phyloP scores from a whole-genome alignment of 2,888 invertebrate species.

The Aphidoletes aphidimyza region DNA sequence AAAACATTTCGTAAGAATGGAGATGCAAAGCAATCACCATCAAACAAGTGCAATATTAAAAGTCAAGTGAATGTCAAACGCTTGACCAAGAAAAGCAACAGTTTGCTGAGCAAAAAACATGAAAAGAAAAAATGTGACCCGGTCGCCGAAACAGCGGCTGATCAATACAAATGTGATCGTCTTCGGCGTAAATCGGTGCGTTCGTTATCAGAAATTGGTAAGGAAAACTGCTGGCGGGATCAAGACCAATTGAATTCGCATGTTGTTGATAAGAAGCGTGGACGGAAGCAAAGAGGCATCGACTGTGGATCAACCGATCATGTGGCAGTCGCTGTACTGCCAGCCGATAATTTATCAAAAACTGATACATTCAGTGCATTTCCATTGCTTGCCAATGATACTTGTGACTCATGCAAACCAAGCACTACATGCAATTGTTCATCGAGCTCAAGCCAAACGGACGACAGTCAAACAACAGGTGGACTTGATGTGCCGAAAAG shows the following conservation, averaged over 20 bases:
- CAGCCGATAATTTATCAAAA: not conserved
- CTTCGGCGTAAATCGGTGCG: slow-evolving; percentile 56
- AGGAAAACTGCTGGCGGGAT: slow-evolving; percentile 60
- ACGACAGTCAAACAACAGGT: slow-evolving; percentile 23
- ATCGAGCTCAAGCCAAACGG: slow-evolving; percentile 2
- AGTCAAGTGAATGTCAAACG: slow-evolving; percentile 58
- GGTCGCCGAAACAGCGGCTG: not conserved
- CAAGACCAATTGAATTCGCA: slow-evolving; percentile 58
- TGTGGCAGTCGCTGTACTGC: not conserved
- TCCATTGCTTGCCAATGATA: not conserved
- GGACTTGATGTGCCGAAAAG: slow-evolving; percentile 54
- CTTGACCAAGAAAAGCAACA: slow-evolving; percentile 52
- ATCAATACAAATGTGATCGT: slow-evolving; percentile 55
- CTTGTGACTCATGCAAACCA: slow-evolving; percentile 32
- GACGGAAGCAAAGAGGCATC: not conserved
- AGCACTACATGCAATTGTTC: slow-evolving; percentile 22
- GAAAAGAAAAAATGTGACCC: not conserved
- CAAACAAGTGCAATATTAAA: slow-evolving; percentile 58
- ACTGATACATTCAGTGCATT: slow-evolving; percentile 57
- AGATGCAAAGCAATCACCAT: not conserved
- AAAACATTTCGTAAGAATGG: slow-evolving; percentile 37
- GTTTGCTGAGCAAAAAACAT: slow-evolving; percentile 36
- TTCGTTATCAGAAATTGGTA: slow-evolving; percentile 57
- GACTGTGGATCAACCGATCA: not conserved
- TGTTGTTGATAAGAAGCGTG: not conserved